A percentile compares a stretch with the other conserved stretches of the same genome.
Evolutionary conservation across 2,113 vertebrate species (phyloP).

Genomic region (Ceyx margarethae): DNA sequence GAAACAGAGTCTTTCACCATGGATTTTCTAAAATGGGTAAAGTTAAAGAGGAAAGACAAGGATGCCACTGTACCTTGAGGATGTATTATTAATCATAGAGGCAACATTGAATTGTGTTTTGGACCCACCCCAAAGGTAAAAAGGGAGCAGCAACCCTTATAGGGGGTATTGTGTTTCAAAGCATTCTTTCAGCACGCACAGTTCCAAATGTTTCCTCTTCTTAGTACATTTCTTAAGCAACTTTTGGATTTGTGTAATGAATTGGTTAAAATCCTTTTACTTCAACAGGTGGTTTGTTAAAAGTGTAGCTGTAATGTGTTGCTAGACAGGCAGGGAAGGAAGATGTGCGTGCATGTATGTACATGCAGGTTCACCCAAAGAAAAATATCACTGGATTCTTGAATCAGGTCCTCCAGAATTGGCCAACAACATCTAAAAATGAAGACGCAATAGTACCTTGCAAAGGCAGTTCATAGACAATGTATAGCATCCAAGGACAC

Average conservation of each 20-base stretch:
- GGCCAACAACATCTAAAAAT: background rate
- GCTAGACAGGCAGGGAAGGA: background rate
- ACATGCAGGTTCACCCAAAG: background rate
- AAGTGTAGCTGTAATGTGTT: background rate
- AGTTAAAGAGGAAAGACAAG: background rate
- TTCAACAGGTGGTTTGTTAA: background rate
- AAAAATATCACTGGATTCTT: background rate
- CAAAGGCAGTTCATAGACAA: background rate
- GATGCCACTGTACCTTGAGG: background rate
- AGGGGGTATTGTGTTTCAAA: background rate
- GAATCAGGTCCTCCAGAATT: background rate
- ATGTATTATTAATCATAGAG: background rate
- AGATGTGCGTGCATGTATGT: too few relatives aligned
- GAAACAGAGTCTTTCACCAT: background rate
- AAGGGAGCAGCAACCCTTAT: background rate
- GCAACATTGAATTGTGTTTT: background rate
- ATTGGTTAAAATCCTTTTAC: background rate
- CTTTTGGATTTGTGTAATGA: background rate
- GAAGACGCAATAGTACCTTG: background rate
- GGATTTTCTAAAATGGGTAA: background rate
- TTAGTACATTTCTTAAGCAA: background rate
- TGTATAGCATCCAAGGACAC: background rate
- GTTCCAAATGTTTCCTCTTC: background rate
- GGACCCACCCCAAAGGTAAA: background rate
- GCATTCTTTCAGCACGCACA: background rate